Evolutionary conservation across 2,797 vertebrate species (phyloP).

Genomic region (Siniperca obscura): DNA sequence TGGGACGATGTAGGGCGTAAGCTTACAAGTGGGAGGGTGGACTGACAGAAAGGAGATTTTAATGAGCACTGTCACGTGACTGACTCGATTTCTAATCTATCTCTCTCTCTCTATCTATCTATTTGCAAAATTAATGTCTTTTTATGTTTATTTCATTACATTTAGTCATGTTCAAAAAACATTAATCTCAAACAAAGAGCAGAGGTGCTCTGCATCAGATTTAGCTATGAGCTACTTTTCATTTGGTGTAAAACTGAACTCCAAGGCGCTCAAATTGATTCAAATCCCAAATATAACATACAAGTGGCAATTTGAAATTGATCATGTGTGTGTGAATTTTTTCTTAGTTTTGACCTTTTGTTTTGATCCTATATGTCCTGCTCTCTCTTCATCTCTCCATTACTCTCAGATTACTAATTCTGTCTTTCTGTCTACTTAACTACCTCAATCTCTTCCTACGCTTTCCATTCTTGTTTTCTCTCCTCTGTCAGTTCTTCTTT

Average conservation of each 20-base stretch:
- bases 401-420: slow-evolving; percentile 32
- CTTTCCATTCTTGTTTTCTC: slow-evolving; percentile 16
- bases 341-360: slow-evolving; percentile 21
- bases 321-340: background rate
- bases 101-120: slow-evolving; percentile 4
- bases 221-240: background rate
- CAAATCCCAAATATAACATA: too few species aligned
- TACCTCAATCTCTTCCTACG: background rate
- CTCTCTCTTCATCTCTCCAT: slow-evolving; percentile 21
- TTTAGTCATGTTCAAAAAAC: background rate
- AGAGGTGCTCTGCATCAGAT: background rate
- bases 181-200: background rate
- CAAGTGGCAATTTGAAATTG: slow-evolving; percentile 5
- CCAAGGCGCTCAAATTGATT: background rate
- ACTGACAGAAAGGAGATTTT: slow-evolving; percentile 35
- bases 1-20: slow-evolving; percentile 28
- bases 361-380: background rate
- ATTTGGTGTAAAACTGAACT: background rate
- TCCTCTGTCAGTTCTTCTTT: slow-evolving; percentile 21
- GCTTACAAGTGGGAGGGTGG: slow-evolving; percentile 44
- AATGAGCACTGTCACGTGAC: slow-evolving; percentile 33
- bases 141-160: background rate
- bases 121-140: background rate
- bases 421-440: slow-evolving; percentile 31
- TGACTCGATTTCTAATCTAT: background rate